These are phyloP conservation scores for Macrosiphum euphorbiae DNA, from an alignment of 2,888 invertebrate species.

Conservation along the genomic window DNA sequence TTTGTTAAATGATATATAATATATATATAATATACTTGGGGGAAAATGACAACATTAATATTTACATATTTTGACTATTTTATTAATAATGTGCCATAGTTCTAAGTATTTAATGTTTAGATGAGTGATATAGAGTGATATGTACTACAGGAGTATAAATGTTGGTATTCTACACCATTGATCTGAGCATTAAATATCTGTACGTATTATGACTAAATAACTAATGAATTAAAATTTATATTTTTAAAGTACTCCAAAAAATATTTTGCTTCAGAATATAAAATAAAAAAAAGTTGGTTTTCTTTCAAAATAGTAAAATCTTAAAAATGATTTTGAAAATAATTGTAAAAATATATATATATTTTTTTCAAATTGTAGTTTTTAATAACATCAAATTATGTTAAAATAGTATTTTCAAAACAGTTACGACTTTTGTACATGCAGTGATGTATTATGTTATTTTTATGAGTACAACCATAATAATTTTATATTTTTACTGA, in stretches of 20 bases:
- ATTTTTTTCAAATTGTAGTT: too few relatives aligned
- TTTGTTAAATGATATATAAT: too few relatives aligned
- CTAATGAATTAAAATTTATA: neutral
- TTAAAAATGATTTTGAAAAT: neutral
- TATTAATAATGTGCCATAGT: neutral
- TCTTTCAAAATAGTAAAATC: neutral
- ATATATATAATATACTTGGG: too few relatives aligned
- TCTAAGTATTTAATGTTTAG: neutral
- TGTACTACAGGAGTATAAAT: neutral
- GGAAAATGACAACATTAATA: too few relatives aligned
- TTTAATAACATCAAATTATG: too few relatives aligned
- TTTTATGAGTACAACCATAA: neutral
- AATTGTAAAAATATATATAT: too few relatives aligned
- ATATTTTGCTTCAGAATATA: neutral
- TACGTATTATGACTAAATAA: neutral
- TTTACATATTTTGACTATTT: neutral
- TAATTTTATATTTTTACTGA: neutral
- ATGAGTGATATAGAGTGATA: neutral
- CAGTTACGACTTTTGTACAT: neutral
- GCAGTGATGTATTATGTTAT: too few relatives aligned
- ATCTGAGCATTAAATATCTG: neutral
- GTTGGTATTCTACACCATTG: neutral
- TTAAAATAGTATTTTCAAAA: neutral
- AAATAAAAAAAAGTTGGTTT: neutral
- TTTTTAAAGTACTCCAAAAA: neutral